Evolutionary conservation across 37 sponge, comb jelly and placozoan genomes (phyloP).

Genomic region (Cliona cf. orientalis): DNA sequence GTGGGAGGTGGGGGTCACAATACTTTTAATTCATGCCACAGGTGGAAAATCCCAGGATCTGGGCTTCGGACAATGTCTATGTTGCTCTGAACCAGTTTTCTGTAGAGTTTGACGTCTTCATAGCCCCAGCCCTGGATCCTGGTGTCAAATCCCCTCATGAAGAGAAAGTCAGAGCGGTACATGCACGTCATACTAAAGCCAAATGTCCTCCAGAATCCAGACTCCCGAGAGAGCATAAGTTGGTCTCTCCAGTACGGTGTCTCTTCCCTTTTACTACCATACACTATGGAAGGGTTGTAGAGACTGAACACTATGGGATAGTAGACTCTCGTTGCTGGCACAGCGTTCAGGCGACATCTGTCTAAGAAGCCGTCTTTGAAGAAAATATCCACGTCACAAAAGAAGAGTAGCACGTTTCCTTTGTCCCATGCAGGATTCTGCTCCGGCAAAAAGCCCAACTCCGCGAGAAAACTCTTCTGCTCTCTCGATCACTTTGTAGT

Average conservation of each 20-base stretch:
- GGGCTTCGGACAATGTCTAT: conserved; percentile 58
- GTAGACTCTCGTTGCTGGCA: conserved; percentile 62
- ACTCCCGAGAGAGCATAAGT: conserved; percentile 30
- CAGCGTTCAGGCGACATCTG: conserved; percentile 69
- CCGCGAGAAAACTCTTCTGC: conserved; percentile 66
- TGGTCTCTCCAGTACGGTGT: conserved; percentile 50
- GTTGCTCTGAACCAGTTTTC: conserved; percentile 61
- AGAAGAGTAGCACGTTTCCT: conserved; percentile 64
- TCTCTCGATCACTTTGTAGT: conserved; percentile 62
- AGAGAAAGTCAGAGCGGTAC: conserved; percentile 72
- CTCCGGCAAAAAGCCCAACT: conserved; percentile 59
- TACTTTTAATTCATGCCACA: conserved; percentile 74
- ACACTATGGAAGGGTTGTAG: conserved; percentile 77
- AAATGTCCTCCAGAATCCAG: conserved; percentile 79
- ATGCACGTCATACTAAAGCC: conserved; percentile 83
- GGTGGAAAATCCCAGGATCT: conserved; percentile 72
- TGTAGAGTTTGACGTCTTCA: conserved; percentile 75
- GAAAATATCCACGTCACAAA: conserved; percentile 76
- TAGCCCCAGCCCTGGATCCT: conserved; percentile 76
- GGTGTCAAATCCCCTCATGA: conserved; percentile 72
- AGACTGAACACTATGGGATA: conserved; percentile 82
- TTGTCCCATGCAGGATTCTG: conserved; percentile 61
- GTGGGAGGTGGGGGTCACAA: conserved; percentile 69
- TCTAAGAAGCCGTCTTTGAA: conserved; percentile 58
- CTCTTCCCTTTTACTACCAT: conserved; percentile 18